Conservation (phyloP, 2,888 invertebrate genomes). For the Drosophila stalkeri region DNA sequence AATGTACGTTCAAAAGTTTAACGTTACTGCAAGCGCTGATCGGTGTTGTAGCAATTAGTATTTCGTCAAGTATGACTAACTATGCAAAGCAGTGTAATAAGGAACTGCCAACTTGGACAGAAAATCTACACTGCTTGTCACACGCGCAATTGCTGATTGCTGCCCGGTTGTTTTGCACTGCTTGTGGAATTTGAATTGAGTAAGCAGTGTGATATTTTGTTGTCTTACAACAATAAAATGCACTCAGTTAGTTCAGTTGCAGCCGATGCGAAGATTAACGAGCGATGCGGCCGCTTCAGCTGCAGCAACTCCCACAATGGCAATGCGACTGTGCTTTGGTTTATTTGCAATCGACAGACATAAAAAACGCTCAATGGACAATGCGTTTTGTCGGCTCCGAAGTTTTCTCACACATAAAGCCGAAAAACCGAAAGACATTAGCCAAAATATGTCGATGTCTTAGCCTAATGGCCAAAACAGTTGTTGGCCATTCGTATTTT, state of each 20-base stretch:
- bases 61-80: background rate
- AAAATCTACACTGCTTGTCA: background rate
- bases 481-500: constrained; percentile 46
- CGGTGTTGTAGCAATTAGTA: constrained; percentile 5
- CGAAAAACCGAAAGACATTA: constrained; percentile 59
- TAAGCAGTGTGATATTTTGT: constrained; percentile 34
- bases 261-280: constrained; percentile 59
- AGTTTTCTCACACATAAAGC: constrained; percentile 74
- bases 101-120: constrained; percentile 17
- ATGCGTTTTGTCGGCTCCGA: constrained; percentile 50
- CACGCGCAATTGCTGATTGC: background rate
- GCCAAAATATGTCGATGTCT: constrained; percentile 50
- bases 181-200: background rate
- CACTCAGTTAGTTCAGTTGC: constrained; percentile 26
- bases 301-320: constrained; percentile 67
- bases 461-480: constrained; percentile 66
- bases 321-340: constrained; percentile 55
- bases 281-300: constrained; percentile 9
- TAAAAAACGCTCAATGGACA: constrained; percentile 63
- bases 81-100: background rate
- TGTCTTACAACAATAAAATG: constrained; percentile 2
- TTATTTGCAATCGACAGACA: constrained; percentile 53
- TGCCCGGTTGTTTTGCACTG: constrained; percentile 9
- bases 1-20: background rate
- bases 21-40: background rate